Conservation (phyloP, 2,888 invertebrate genomes). For the Odontothrips loti region DNA sequence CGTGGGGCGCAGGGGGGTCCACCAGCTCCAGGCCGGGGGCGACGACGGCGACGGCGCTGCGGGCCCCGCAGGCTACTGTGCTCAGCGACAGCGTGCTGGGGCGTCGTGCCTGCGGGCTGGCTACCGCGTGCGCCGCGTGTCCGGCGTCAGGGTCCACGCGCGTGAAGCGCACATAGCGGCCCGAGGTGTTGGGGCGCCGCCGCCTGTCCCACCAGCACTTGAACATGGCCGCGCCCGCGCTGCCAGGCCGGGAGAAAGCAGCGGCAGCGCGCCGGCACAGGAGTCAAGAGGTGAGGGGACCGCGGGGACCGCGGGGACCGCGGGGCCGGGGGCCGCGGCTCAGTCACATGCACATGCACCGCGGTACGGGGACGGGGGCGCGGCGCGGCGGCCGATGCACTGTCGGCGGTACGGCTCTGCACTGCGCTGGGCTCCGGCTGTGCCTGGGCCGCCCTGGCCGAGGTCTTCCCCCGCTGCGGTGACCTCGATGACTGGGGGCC, state of each 20-base stretch:
- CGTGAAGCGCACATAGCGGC: slow-evolving; percentile 19
- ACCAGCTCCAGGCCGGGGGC: background rate
- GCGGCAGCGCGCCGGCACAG: too few relatives aligned
- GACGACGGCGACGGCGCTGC: slow-evolving; percentile 10
- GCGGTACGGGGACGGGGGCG: too few relatives aligned
- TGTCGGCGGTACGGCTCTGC: too few relatives aligned
- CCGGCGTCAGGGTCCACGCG: slow-evolving; percentile 6
- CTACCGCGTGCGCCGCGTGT: background rate
- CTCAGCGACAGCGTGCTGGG: background rate
- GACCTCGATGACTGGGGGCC: background rate
- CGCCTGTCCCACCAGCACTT: slow-evolving; percentile 6
- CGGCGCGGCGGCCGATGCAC: too few relatives aligned
- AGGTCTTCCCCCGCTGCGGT: background rate
- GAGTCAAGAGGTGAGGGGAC: too few relatives aligned
- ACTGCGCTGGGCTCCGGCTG: too few relatives aligned
- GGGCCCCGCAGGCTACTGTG: background rate
- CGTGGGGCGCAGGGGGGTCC: background rate
- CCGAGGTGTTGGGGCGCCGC: slow-evolving; percentile 4
- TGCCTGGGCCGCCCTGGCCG: too few relatives aligned
- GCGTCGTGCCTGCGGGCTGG: background rate
- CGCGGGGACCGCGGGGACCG: too few relatives aligned
- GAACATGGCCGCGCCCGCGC: background rate
- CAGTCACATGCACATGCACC: too few relatives aligned
- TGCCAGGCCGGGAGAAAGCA: background rate
- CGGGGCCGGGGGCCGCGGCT: too few relatives aligned